phyloP scores from a whole-genome alignment of 2,888 invertebrate species.

The Drosophila melanosoma region DNA sequence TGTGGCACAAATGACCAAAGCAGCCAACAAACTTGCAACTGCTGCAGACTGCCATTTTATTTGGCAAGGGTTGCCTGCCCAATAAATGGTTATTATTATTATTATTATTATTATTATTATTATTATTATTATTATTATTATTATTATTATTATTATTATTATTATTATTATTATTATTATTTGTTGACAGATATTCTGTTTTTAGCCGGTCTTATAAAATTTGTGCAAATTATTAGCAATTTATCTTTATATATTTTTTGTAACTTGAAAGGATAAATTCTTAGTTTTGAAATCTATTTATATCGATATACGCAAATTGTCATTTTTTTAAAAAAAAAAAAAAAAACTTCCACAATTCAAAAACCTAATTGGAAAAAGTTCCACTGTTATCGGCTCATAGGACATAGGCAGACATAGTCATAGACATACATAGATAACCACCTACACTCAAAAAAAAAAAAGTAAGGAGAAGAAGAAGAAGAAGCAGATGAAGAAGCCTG shows the following conservation, averaged over 20 bases:
- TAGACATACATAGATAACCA: conserved; percentile 37
- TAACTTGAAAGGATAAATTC: background rate
- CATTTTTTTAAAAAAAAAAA: too few species aligned
- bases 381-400: conserved; percentile 55
- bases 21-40: conserved; percentile 3
- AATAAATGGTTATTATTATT: background rate
- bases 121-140: too few species aligned
- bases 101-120: too few species aligned
- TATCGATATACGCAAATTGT: background rate
- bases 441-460: conserved; percentile 26
- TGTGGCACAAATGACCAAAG: conserved; percentile 30
- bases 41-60: background rate
- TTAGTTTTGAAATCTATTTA: background rate
- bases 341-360: too few species aligned
- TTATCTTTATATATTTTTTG: background rate
- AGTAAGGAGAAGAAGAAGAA: conserved; percentile 13
- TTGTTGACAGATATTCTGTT: too few species aligned
- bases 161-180: too few species aligned
- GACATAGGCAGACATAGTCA: conserved; percentile 38
- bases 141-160: too few species aligned
- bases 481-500: conserved; percentile 48
- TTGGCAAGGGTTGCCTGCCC: conserved; percentile 1
- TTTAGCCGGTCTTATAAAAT: too few species aligned
- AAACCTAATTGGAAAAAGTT: too few species aligned
- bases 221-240: background rate